Conservation (phyloP, 2,113 vertebrate genomes). For the Canis aureus region DNA sequence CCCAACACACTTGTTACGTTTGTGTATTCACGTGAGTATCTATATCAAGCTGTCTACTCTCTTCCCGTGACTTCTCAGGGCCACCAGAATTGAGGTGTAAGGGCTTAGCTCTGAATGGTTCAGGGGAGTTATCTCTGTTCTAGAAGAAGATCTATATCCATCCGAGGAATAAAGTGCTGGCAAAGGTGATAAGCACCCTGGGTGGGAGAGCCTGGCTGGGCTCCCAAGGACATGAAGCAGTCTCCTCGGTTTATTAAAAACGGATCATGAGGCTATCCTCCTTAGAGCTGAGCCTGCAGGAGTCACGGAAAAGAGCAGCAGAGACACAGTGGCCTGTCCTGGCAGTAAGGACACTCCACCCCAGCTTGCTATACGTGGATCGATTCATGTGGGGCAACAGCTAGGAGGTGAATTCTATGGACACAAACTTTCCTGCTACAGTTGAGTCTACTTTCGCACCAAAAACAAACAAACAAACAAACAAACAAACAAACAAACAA, state of each 20-base stretch:
- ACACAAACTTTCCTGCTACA: neutral
- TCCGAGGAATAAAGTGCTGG: neutral
- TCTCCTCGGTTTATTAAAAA: neutral
- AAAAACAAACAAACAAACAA: too few relatives aligned
- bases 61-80: neutral
- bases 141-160: neutral
- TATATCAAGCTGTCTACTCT: neutral
- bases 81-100: neutral
- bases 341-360: neutral
- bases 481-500: too few relatives aligned
- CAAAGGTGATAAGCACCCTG: neutral
- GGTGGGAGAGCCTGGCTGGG: neutral
- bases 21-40: neutral
- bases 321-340: neutral
- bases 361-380: accelerated
- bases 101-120: neutral
- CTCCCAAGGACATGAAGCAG: neutral
- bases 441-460: neutral
- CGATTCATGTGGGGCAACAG: neutral
- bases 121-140: neutral
- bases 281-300: neutral
- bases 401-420: neutral
- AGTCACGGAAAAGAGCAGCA: neutral
- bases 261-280: neutral
- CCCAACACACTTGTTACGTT: neutral